A percentile compares a stretch with the other conserved stretches of the same genome.
Conservation (phyloP, 2,113 vertebrate genomes). For the Cyprinodon tularosa region DNA sequence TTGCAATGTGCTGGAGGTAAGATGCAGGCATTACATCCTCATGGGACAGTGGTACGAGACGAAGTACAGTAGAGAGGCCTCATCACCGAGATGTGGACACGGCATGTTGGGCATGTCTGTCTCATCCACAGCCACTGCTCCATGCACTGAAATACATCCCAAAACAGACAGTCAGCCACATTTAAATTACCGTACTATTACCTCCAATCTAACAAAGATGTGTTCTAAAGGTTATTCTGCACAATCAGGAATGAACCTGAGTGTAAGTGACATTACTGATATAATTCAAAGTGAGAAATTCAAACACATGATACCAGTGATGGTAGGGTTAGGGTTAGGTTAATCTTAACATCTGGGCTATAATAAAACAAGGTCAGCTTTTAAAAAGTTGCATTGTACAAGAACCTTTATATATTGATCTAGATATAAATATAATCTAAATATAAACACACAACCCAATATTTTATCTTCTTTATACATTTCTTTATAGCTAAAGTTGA, state of each 20-base stretch:
- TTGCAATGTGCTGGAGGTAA: slow-evolving; percentile 2
- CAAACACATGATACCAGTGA: neutral
- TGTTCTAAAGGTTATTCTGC: slow-evolving; percentile 32
- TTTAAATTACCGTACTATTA: neutral
- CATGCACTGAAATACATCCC: slow-evolving; percentile 67
- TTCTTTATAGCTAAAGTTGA: neutral
- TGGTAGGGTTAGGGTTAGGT: neutral
- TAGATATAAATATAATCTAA: too few relatives aligned
- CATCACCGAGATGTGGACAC: slow-evolving; percentile 47
- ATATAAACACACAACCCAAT: neutral
- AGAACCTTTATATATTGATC: neutral
- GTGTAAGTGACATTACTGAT: neutral
- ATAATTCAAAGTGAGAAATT: neutral
- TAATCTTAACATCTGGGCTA: neutral
- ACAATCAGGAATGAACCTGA: neutral
- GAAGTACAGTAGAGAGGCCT: slow-evolving; percentile 63
- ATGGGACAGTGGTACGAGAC: slow-evolving; percentile 65
- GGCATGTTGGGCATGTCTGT: slow-evolving; percentile 51
- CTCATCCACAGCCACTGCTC: slow-evolving; percentile 72
- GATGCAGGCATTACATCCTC: slow-evolving; percentile 30
- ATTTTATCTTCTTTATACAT: neutral
- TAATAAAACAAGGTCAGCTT: neutral
- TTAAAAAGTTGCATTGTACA: neutral
- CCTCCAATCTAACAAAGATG: slow-evolving; percentile 16
- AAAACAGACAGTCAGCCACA: neutral